Evolutionary conservation across 1,140 invertebrate species (phyloP), one percentile per base, ranked within the genome.

Genomic region (Frieseomelitta varia): DNA sequence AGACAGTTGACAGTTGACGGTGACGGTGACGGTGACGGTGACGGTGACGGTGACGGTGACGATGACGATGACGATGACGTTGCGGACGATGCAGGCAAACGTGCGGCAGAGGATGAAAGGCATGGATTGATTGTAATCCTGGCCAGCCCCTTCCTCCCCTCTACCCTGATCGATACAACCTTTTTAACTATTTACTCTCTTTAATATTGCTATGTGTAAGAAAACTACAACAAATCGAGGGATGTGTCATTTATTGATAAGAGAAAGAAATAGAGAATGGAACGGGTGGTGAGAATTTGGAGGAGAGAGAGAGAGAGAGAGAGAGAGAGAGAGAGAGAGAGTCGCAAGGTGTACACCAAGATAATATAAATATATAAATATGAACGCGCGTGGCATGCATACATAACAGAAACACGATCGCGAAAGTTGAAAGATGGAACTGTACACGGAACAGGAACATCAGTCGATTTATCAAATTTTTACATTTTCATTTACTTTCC

Each of bases 171-270:
- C 80, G 86, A 90, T 88, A 86, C 85, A 89, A 76, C 88, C 88
- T 88, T 92, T 92, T 91, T 92, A 92, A 87, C 91, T 92, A 91
- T 92, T 91, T 91, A 92, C 91, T 91, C 89, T 91, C 88, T 89
- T 90, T 90, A 88, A 88, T 90, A 91, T 91, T 91, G 90, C 91
- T 92, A 91, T 86, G 86, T 90, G 87, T 91, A 91, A 88, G 79
- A 84, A 77, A 85, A 82, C 84, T 83, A 90, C 55, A 91, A 81
- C 61, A 86, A 88, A 89, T 89, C 69, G 81, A 90, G 89, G 69
- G 73, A 87, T 81, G 84, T 91, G 86, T 90, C 89, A 84, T 84
- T 90, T 86, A 88, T 90, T 81, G 77, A 86, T 79, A 73, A 81
- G 27, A 84, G 61, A n/a, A 68, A 55, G 79, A 76, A 63, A 75